Percentiles rank a stretch among this genome's conserved stretches.
phyloP scores from a whole-genome alignment of 2,888 invertebrate species.

The Eledona agricola region DNA sequence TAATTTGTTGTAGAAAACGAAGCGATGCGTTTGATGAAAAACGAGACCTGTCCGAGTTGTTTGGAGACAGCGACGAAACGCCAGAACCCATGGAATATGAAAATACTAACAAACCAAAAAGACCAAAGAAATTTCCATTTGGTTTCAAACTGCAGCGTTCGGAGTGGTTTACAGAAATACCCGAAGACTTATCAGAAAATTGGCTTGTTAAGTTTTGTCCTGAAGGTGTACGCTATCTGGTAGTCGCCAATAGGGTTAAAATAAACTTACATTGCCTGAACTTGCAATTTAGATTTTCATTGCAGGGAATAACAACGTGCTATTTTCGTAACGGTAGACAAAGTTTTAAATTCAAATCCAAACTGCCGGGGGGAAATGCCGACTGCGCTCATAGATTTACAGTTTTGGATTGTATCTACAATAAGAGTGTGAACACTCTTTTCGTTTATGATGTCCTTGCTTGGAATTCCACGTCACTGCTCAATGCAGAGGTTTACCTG shows the following conservation, averaged over 20 bases:
- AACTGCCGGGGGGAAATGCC: constrained; percentile 78
- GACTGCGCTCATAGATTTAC: constrained; percentile 64
- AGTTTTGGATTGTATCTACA: constrained; percentile 86
- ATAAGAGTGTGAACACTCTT: constrained; percentile 68
- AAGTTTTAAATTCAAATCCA: constrained; percentile 65
- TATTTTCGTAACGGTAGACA: constrained; percentile 37
- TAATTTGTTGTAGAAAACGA: constrained; percentile 61
- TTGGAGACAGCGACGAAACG: constrained; percentile 57
- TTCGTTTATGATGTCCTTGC: constrained; percentile 85
- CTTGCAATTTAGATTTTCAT: constrained; percentile 7
- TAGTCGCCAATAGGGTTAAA: constrained; percentile 75
- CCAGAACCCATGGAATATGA: constrained; percentile 52
- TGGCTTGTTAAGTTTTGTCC: constrained; percentile 86
- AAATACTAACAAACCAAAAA: constrained; percentile 46
- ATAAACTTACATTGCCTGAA: constrained; percentile 3
- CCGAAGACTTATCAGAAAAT: constrained; percentile 74
- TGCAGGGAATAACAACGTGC: constrained; percentile 29
- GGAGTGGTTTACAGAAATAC: constrained; percentile 92
- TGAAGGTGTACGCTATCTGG: constrained; percentile 80
- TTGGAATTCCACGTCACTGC: constrained; percentile 78
- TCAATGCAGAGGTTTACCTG: constrained; percentile 82
- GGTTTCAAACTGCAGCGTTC: constrained; percentile 79
- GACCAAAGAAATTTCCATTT: constrained; percentile 34
- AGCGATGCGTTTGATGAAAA: constrained; percentile 63
- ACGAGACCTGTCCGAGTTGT: constrained; percentile 66